These are phyloP conservation scores for Macrocentrus cingulum DNA, from an alignment of 1,140 invertebrate genomes.

Conservation along the genomic window DNA sequence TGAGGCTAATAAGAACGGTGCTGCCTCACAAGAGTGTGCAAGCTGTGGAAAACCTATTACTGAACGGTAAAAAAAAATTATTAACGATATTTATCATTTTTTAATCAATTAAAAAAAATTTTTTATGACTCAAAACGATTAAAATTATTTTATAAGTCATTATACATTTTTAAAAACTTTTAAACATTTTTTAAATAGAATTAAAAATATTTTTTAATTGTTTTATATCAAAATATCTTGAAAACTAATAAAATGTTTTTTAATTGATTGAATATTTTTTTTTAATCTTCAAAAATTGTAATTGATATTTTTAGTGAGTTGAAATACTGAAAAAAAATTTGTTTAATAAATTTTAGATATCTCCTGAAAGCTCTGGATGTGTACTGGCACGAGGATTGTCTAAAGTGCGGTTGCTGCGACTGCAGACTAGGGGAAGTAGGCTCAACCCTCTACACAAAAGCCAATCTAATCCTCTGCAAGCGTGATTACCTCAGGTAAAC, in stretches of 20 bases:
- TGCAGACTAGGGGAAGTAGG: slow-evolving; percentile 90
- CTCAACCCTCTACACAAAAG: slow-evolving; percentile 88
- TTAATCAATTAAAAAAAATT: neutral
- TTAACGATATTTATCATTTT: neutral
- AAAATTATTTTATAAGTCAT: too few species aligned
- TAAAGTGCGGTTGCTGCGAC: slow-evolving; percentile 92
- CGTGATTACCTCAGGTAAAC: slow-evolving; percentile 87
- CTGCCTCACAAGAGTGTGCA: slow-evolving; percentile 67
- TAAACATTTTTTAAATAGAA: neutral
- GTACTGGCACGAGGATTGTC: slow-evolving; percentile 93
- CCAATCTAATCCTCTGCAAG: slow-evolving; percentile 89
- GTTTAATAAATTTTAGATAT: slow-evolving; percentile 65
- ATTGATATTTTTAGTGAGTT: too few species aligned
- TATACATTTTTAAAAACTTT: too few species aligned
- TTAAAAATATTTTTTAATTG: too few species aligned
- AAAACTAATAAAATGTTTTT: too few species aligned
- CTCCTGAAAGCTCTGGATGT: slow-evolving; percentile 80
- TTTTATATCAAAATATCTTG: too few species aligned
- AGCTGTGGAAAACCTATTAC: slow-evolving; percentile 77
- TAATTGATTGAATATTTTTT: too few species aligned
- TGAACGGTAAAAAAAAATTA: slow-evolving; percentile 57
- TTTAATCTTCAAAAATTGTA: too few species aligned
- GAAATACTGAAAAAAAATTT: too few species aligned
- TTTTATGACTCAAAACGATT: neutral
- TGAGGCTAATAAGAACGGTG: slow-evolving; percentile 52